These are phyloP conservation scores for Pipistrellus pygmaeus DNA, from an alignment of 2,797 vertebrate genomes.

Conservation along the genomic window DNA sequence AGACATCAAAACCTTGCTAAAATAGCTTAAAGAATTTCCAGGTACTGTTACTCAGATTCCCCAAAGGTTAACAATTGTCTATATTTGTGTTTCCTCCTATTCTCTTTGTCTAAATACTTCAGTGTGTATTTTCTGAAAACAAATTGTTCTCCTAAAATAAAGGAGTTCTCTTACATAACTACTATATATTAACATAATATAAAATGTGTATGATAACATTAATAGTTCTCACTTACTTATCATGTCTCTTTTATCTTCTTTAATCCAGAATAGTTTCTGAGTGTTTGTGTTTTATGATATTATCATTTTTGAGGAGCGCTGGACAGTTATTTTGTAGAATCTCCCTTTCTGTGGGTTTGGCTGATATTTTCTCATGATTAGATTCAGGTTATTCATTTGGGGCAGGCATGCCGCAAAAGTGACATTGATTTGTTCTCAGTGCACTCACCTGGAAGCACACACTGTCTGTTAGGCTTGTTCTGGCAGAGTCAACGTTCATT, in stretches of 20 bases:
- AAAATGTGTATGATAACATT: background rate
- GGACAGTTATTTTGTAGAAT: too few species aligned
- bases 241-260: background rate
- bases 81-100: background rate
- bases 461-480: background rate
- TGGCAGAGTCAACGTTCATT: too few species aligned
- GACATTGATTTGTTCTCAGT: too few species aligned
- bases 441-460: background rate
- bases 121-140: constrained; percentile 14
- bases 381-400: background rate
- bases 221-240: background rate
- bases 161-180: background rate
- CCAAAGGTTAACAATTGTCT: background rate
- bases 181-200: background rate
- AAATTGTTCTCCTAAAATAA: background rate
- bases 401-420: background rate
- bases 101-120: background rate
- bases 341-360: too few species aligned
- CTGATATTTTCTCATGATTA: background rate
- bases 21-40: background rate
- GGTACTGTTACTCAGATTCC: background rate
- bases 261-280: background rate
- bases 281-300: background rate
- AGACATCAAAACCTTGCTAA: background rate
- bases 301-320: too few species aligned